Conservation (phyloP, 2,888 invertebrate genomes). For the Gisinianus flammeolus region DNA sequence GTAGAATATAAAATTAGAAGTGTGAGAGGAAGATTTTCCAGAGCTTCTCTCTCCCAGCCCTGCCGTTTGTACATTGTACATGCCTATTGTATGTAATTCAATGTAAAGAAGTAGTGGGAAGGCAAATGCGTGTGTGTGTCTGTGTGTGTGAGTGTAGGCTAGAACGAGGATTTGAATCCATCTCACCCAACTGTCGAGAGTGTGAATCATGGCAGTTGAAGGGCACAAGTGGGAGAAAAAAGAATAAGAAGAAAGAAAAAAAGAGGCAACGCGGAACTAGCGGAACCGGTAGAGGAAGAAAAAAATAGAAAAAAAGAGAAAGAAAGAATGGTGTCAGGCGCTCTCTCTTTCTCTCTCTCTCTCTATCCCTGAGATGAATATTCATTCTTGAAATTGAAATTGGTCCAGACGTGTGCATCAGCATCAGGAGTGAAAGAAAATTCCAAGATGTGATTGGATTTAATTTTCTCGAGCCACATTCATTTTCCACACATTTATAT, state of each 20-base stretch:
- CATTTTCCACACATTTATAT: background rate
- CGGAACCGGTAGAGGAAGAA: background rate
- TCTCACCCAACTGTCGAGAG: constrained; percentile 23
- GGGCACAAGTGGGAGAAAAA: background rate
- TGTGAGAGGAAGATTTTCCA: background rate
- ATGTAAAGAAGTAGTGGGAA: background rate
- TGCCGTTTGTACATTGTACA: background rate
- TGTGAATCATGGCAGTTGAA: constrained; percentile 13
- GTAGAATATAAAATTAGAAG: constrained; percentile 9
- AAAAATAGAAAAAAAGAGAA: background rate
- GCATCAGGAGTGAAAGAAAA: background rate
- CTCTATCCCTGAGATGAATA: constrained; percentile 20
- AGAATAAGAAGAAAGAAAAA: background rate
- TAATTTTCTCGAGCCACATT: constrained; percentile 22
- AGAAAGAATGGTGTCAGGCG: constrained; percentile 17
- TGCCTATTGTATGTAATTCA: background rate
- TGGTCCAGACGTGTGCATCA: background rate
- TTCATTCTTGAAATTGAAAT: constrained; percentile 32
- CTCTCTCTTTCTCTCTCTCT: background rate
- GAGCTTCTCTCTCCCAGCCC: background rate
- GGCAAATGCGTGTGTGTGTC: background rate
- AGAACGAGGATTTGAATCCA: constrained; percentile 23
- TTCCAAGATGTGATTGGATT: constrained; percentile 24
- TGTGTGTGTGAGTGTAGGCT: background rate
- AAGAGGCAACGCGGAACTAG: background rate